These are phyloP conservation scores for Anthophora plumipes DNA, from an alignment of 2,888 invertebrate species.

Conservation along the genomic window DNA sequence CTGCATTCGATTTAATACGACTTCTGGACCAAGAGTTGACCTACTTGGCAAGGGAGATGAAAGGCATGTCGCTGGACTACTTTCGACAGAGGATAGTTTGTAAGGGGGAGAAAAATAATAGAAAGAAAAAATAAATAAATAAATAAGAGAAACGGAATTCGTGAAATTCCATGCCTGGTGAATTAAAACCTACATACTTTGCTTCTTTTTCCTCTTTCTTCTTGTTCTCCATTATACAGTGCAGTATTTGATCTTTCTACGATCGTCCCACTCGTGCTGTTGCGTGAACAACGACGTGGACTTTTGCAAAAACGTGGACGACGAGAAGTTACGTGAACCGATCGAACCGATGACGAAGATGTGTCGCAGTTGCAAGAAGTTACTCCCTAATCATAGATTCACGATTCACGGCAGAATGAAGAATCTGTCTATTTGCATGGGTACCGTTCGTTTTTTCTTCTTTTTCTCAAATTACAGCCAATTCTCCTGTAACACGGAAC, in stretches of 20 bases:
- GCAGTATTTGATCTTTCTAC: conserved; percentile 51
- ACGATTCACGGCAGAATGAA: conserved; percentile 75
- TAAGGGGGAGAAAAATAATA: too few species aligned
- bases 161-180: background rate
- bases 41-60: conserved; percentile 88
- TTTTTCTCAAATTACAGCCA: background rate
- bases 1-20: conserved; percentile 87
- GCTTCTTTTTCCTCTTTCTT: background rate
- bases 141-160: conserved; percentile 6
- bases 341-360: conserved; percentile 70
- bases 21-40: conserved; percentile 91
- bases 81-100: conserved; percentile 88
- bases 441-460: conserved; percentile 60
- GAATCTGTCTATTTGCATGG: conserved; percentile 75
- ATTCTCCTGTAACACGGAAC: too few species aligned
- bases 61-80: conserved; percentile 87
- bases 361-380: conserved; percentile 77
- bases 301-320: conserved; percentile 47
- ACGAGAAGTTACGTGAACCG: conserved; percentile 73
- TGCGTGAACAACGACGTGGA: conserved; percentile 65
- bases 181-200: background rate
- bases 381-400: conserved; percentile 75
- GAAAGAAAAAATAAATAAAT: too few species aligned
- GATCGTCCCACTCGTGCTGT: conserved; percentile 70
- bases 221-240: conserved; percentile 31